Base-by-base conservation (phyloP, 2,888 invertebrate genomes). In the Argyresthia albistria region DNA sequence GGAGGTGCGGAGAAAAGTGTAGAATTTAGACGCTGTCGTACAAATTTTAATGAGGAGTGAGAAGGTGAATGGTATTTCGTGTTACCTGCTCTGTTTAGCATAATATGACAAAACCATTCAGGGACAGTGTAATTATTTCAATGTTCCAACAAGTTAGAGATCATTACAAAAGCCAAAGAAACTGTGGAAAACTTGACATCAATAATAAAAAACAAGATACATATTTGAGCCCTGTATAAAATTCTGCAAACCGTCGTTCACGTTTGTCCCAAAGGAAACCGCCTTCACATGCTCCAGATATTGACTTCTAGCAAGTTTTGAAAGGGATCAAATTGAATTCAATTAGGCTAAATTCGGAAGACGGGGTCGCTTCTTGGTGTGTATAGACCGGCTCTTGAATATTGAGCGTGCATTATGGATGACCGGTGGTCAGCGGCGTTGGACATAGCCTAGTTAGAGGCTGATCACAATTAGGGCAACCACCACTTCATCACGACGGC, bases 1-100 rank as follows among this genome's bases (percentile, higher is more conserved):
- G 83, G 82, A 87, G 84, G 86, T 82, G 80, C 82, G 74, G 82
- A 83, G 84, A 84, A 84, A 83, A 86, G 84, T 83, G 83, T 84
- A 82, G 82, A 84, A 83, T 86, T 87, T 84, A 86, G 84, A 83
- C 73, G 81, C 80, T 81, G 80, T 80, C 81, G 83, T 78, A 78
- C 82, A 86, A 83, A 86, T 84, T 86, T 84, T 87, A 86, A 87
- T 86, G 86, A 86, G 82, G 35, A 51, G 14, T 51, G 25, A 46
- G 46, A 37, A 52, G 46, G 46, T 52, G 52, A 52, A 46, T 45
- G 35, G 43, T 50, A 8, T 25, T 25, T 25, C 25, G 25, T 6
- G 25, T 25, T 25, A 25, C 25, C 2, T 25, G 25, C 25, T 25
- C 10, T 42, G 2, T 25, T 25, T 6, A 4, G 6, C 2, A 25